These are phyloP conservation scores for Lepidurus packardi DNA, from an alignment of 1,140 invertebrate species.

Conservation along the genomic window DNA sequence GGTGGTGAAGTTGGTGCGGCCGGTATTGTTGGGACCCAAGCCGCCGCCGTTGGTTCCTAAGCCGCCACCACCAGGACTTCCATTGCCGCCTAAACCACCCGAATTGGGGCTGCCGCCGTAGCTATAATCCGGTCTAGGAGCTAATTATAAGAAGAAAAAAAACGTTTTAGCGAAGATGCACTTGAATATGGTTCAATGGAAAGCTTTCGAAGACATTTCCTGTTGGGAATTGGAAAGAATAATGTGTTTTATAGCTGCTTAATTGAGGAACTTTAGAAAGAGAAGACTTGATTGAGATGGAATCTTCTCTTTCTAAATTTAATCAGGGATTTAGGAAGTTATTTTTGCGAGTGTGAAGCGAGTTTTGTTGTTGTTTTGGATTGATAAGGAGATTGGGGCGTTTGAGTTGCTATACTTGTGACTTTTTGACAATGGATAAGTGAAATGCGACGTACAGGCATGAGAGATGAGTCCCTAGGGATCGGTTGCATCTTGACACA, in stretches of 20 bases:
- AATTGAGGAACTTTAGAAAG: background rate
- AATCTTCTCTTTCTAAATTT: too few relatives aligned
- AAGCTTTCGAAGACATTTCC: background rate
- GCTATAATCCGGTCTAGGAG: conserved; percentile 38
- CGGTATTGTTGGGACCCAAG: conserved; percentile 49
- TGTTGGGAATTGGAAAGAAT: background rate
- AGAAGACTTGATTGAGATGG: too few relatives aligned
- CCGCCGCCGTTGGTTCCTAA: conserved; percentile 49
- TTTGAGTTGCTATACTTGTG: too few relatives aligned
- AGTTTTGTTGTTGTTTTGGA: background rate
- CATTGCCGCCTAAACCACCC: conserved; percentile 22
- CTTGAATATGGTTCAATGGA: background rate
- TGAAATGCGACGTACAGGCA: conserved; percentile 33
- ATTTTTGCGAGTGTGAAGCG: too few relatives aligned
- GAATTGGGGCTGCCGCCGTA: conserved; percentile 31
- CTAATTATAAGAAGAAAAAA: conserved; percentile 32
- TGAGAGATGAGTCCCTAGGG: conserved; percentile 32
- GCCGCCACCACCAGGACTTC: conserved; percentile 21
- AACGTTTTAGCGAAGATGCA: background rate
- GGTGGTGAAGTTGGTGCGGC: conserved; percentile 96
- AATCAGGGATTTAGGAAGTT: background rate
- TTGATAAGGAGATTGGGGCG: too few relatives aligned
- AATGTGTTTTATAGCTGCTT: background rate
- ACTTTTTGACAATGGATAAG: background rate
- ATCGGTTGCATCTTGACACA: background rate